Evolutionary conservation across 1,140 invertebrate species (phyloP), one percentile per base, ranked within the genome.

Genomic region (Diabrotica virgifera): DNA sequence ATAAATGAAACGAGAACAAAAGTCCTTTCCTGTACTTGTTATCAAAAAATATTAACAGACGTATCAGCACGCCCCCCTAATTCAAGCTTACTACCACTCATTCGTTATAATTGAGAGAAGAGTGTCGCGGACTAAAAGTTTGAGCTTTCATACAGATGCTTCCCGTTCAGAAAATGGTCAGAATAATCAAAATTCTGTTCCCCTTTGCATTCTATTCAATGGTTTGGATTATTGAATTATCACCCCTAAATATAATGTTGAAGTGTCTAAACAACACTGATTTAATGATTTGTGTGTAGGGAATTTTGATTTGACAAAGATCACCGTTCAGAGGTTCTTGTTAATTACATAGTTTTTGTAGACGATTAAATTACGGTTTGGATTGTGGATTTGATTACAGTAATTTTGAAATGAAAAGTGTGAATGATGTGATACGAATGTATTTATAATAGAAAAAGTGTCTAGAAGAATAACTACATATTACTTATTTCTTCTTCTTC

Each of bases 101-200:
- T 73, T 69, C 69, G 52, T 71, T 73, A 71, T 73, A 73, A 73
- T 73, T 73, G 71, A 71, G 71, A 66, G 63, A 62, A 66, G 40
- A 46, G 63, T 60, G 64, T 52, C 52, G 51, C 36, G 63, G 63
- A 67, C 59, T 13, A 57, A 63, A 71, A 64, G 65, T 69, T 66
- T 46, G 69, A 59, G 58, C 46, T 52, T 54, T 36, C 8, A n/a
- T n/a, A 46, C 2, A n/a, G 66, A 50, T 54, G 12, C 13, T n/a
- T 35, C 37, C 10, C 52, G 37, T 11, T 54, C 52, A 12, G 12
- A 12, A 24, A 13, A 24, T 7, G 9, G 12, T 54, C 52, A 12
- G 12, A 54, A 13, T 13, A 10, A 12, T 59, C 58, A 35, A 59
- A 59, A 51, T 37, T 59, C 13, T 35, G 11, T 51, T 59, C 58